A percentile compares a stretch with the other conserved stretches of the same genome.
These are phyloP conservation scores for Eubasilissa splendida DNA, from an alignment of 2,888 invertebrate species.

Conservation along the genomic window DNA sequence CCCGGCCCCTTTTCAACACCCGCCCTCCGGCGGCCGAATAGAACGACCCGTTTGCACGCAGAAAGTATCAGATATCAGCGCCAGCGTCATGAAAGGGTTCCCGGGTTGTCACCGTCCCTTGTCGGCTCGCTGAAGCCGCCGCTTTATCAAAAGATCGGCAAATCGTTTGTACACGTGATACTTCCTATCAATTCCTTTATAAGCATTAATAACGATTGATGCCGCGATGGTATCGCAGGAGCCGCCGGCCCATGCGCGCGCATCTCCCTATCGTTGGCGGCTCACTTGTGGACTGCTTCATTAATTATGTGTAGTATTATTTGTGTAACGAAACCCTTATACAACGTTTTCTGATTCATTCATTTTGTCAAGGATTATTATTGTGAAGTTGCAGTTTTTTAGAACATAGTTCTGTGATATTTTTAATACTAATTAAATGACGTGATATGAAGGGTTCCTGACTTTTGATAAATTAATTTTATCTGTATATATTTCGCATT, in stretches of 20 bases:
- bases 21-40: constrained; percentile 36
- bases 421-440: too few relatives aligned
- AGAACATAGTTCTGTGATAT: too few relatives aligned
- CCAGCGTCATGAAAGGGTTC: constrained; percentile 47
- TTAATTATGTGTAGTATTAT: constrained; percentile 25
- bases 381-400: too few relatives aligned
- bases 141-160: constrained; percentile 63
- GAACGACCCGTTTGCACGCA: constrained; percentile 55
- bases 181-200: constrained; percentile 65
- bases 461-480: too few relatives aligned
- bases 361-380: too few relatives aligned
- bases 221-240: constrained; percentile 39
- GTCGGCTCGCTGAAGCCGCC: constrained; percentile 36
- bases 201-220: constrained; percentile 46
- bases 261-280: constrained; percentile 6
- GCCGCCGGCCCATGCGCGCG: constrained; percentile 7
- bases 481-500: too few relatives aligned
- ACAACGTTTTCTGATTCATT: background rate
- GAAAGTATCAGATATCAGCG: constrained; percentile 57
- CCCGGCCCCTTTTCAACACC: constrained; percentile 56
- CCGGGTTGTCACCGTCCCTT: background rate
- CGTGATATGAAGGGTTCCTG: too few relatives aligned
- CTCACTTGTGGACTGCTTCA: constrained; percentile 5
- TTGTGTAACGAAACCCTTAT: background rate
- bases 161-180: constrained; percentile 73